Evolutionary conservation across 2,113 vertebrate species (phyloP).

Genomic region (Ranitomeya imitator): DNA sequence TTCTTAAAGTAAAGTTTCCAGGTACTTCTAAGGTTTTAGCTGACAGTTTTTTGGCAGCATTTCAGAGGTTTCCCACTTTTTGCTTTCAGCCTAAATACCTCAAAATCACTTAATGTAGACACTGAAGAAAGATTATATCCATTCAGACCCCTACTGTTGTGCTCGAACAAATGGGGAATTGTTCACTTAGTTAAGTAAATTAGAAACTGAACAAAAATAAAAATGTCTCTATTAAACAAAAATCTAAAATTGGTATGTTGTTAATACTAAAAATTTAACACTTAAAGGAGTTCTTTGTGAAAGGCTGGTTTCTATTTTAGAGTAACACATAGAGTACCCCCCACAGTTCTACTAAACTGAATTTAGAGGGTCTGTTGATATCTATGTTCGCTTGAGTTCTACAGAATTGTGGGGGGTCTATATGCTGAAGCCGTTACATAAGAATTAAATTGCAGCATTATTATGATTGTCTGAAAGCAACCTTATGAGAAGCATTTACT

Average conservation of each 20-base stretch:
- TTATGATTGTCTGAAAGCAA: background rate
- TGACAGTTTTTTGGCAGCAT: conserved; percentile 38
- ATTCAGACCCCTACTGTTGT: background rate
- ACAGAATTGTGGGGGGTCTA: background rate
- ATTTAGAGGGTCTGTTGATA: background rate
- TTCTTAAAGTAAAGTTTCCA: conserved; percentile 28
- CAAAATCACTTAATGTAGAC: conserved; percentile 25
- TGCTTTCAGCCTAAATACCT: conserved; percentile 14
- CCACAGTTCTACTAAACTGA: background rate
- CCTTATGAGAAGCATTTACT: background rate
- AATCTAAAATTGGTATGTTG: background rate
- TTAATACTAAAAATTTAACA: background rate
- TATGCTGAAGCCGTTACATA: background rate
- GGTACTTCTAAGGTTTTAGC: conserved; percentile 39
- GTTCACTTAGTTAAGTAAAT: background rate
- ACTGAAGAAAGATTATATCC: conserved; percentile 7
- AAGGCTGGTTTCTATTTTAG: background rate
- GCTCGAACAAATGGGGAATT: conserved; percentile 9
- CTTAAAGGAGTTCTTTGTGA: background rate
- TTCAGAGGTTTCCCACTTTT: conserved; percentile 26
- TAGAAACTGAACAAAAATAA: background rate
- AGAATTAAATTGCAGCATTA: background rate
- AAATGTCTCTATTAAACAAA: background rate
- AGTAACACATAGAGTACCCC: background rate
- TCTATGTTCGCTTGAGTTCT: background rate